phyloP scores from a whole-genome alignment of 1,140 invertebrate genomes.

The Limonius californicus region DNA sequence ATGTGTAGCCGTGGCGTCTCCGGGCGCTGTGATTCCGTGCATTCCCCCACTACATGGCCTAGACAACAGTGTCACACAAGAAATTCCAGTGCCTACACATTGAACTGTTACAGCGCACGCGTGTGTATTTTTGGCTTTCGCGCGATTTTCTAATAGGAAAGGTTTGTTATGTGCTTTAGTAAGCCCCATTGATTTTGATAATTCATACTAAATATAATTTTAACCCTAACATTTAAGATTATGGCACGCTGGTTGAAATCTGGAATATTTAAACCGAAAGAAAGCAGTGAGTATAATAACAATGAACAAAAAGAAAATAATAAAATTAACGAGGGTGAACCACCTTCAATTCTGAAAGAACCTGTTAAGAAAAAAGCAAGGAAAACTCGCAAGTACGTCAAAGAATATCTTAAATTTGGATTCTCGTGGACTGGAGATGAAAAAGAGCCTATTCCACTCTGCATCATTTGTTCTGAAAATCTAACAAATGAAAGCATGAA shows the following conservation, averaged over 20 bases:
- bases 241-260: constrained; percentile 3
- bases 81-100: background rate
- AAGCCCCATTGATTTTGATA: constrained; percentile 1
- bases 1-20: too few relatives aligned
- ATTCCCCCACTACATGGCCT: background rate
- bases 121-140: constrained; percentile 14
- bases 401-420: constrained; percentile 14
- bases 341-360: constrained; percentile 16
- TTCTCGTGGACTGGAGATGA: constrained; percentile 16
- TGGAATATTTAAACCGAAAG: background rate
- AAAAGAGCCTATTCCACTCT: constrained; percentile 17
- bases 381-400: constrained; percentile 10
- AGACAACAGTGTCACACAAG: constrained; percentile 7
- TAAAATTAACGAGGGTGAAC: background rate
- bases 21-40: background rate
- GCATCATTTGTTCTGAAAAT: constrained; percentile 17
- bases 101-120: background rate
- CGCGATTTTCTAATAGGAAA: constrained; percentile 10
- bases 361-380: constrained; percentile 3
- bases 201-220: constrained; percentile 12
- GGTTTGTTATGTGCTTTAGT: constrained; percentile 13
- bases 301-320: constrained; percentile 1
- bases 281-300: background rate
- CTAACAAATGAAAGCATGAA: constrained; percentile 18
- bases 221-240: constrained; percentile 6